Evolutionary conservation across 2,113 vertebrate genomes (phyloP), one percentile per base, ranked within the genome.

Genomic region (Salvelinus namaycush): DNA sequence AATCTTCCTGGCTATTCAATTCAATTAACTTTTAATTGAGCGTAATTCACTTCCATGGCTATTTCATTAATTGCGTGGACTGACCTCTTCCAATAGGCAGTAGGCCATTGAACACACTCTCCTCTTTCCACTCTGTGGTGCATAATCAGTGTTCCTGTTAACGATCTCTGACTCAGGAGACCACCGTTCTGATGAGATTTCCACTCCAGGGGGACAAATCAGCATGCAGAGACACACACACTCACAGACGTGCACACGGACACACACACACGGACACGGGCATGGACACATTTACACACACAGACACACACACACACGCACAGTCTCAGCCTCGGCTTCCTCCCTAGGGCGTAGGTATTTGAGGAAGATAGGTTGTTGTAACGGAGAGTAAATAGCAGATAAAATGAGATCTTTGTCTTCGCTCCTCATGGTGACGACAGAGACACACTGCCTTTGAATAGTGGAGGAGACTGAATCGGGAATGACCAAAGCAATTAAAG

Each of bases 11-110:
- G 70, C 72, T 78, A 78, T 87, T 80, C 60, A 22, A 82, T 84
- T 84, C 84, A 81, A 89, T 91, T 86, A 86, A 81, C 83, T 88
- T 93, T 91, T 92, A 93, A 93, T 92, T 91, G 85, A 81, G 67
- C 87, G 80, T 90, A 90, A 92, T 92, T 91, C 83, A 88, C 90
- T 88, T 90, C 81, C 83, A 88, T 84, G 51, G 74, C 24, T 68
- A 83, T 89, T 89, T 85, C 79, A 92, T 90, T 92, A 93, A 92
- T 92, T 88, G 88, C 49, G 2, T 51, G 75, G 85, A 85, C 84
- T 86, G 87, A 87, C 85, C 87, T 68, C 78, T 83, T 85, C 75
- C 59, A 64, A 68, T 76, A 76, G 80, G 68, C 87, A 81, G 77
- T 78, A 85, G 76, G 62, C 82, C 80, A 75, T 83, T 62, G 76